A percentile compares a stretch with the other conserved stretches of the same genome.
These are phyloP conservation scores for Drosophila parthenogenetica DNA, from an alignment of 2,888 invertebrate genomes.

Conservation along the genomic window DNA sequence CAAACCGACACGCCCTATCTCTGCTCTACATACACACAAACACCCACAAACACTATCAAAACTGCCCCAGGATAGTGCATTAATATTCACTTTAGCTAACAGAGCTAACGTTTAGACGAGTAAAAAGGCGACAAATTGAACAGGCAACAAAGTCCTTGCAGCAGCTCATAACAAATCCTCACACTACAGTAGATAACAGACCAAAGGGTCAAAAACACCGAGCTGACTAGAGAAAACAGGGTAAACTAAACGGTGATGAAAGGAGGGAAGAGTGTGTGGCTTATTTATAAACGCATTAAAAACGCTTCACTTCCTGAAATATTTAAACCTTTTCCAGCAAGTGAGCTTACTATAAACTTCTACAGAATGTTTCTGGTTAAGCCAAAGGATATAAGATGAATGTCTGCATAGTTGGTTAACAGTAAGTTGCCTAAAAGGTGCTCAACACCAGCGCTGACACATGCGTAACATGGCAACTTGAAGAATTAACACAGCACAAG, in stretches of 20 bases:
- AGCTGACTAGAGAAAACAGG: not conserved
- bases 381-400: slow-evolving; percentile 18
- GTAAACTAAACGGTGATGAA: not conserved
- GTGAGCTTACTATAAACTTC: slow-evolving; percentile 12
- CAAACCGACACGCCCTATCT: slow-evolving; percentile 59
- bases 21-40: slow-evolving; percentile 6
- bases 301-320: slow-evolving; percentile 55
- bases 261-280: slow-evolving; percentile 4
- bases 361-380: slow-evolving; percentile 2
- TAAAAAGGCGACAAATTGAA: slow-evolving; percentile 53
- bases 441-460: not conserved
- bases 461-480: slow-evolving; percentile 25
- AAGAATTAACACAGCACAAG: slow-evolving; percentile 54
- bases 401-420: slow-evolving; percentile 9
- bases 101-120: slow-evolving; percentile 37
- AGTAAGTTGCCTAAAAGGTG: slow-evolving; percentile 6
- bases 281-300: slow-evolving; percentile 73
- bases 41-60: slow-evolving; percentile 61
- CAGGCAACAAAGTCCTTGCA: slow-evolving; percentile 41
- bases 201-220: slow-evolving; percentile 67
- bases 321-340: slow-evolving; percentile 32
- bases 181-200: slow-evolving; percentile 26
- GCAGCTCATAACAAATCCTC: slow-evolving; percentile 62
- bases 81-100: slow-evolving; percentile 67
- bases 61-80: slow-evolving; percentile 54